phyloP scores from a whole-genome alignment of 1,140 invertebrate genomes.

The Oscheius sp. region DNA sequence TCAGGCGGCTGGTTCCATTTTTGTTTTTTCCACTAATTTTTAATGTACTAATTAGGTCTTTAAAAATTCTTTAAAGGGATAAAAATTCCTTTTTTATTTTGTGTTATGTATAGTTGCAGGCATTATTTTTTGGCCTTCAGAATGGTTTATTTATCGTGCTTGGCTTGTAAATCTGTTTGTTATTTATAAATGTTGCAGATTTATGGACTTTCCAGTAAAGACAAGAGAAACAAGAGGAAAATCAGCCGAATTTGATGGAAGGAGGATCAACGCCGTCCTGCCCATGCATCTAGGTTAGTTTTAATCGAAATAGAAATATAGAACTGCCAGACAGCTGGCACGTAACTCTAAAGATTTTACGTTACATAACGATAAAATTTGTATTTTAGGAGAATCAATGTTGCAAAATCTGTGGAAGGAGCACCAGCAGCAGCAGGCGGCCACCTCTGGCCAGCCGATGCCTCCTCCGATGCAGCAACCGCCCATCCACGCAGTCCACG shows the following conservation, averaged over 20 bases:
- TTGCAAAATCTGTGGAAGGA: neutral
- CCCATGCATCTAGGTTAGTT: neutral
- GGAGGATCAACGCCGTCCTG: neutral
- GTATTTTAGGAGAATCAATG: slow-evolving; percentile 5
- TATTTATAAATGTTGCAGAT: no score
- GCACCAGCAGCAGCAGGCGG: neutral
- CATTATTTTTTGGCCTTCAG: no score
- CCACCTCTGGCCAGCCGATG: neutral
- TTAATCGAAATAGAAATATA: neutral
- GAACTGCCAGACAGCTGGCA: neutral
- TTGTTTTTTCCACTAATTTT: no score
- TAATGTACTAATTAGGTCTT: no score
- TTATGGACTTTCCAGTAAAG: neutral
- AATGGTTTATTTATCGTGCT: no score
- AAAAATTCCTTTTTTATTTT: no score
- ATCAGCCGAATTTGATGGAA: slow-evolving; percentile 4
- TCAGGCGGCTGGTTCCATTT: no score
- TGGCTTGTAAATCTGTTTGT: no score
- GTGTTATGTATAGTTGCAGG: no score
- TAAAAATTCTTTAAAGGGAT: no score
- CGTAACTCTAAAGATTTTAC: neutral
- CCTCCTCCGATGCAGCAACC: no score
- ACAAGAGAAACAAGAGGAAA: neutral
- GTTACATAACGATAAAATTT: neutral
- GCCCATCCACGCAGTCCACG: neutral